phyloP scores from a whole-genome alignment of 1,140 invertebrate species.

The Micrasema minimum region DNA sequence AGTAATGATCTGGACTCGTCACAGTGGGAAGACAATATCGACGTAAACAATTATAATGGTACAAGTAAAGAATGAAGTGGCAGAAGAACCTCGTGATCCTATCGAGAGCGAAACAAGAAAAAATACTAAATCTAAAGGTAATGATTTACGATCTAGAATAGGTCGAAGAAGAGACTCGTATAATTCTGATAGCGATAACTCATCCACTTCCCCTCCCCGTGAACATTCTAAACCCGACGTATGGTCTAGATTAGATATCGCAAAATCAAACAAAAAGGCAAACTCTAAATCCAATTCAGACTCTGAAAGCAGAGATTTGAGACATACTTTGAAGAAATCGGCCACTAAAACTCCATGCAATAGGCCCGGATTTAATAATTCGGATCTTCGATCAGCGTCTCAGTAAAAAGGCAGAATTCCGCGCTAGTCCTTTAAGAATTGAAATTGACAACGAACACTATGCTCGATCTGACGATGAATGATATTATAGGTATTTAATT shows the following conservation, averaged over 20 bases:
- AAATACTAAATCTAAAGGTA: slow-evolving; percentile 20
- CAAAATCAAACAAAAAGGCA: slow-evolving; percentile 54
- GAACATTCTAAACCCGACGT: slow-evolving; percentile 65
- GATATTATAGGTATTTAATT: slow-evolving; percentile 15
- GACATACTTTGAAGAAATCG: slow-evolving; percentile 30
- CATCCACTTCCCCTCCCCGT: slow-evolving; percentile 55
- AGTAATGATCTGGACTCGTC: background rate
- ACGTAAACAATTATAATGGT: slow-evolving; percentile 39
- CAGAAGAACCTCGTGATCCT: slow-evolving; percentile 3
- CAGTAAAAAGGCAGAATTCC: slow-evolving; percentile 58
- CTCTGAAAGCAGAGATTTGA: slow-evolving; percentile 43
- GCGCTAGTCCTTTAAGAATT: slow-evolving; percentile 61
- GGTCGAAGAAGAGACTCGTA: slow-evolving; percentile 42
- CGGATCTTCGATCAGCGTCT: slow-evolving; percentile 61
- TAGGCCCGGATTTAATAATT: slow-evolving; percentile 52
- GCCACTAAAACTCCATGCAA: background rate
- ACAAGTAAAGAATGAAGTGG: slow-evolving; percentile 45
- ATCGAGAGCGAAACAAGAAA: background rate
- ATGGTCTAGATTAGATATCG: slow-evolving; percentile 69
- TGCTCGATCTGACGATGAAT: slow-evolving; percentile 39
- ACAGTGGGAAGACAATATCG: slow-evolving; percentile 3
- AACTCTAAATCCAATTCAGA: slow-evolving; percentile 53
- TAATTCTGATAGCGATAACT: slow-evolving; percentile 54
- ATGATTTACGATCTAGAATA: slow-evolving; percentile 41
- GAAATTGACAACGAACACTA: slow-evolving; percentile 64